phyloP scores from a whole-genome alignment of 2,113 vertebrate species.

The Tetrao urogallus region DNA sequence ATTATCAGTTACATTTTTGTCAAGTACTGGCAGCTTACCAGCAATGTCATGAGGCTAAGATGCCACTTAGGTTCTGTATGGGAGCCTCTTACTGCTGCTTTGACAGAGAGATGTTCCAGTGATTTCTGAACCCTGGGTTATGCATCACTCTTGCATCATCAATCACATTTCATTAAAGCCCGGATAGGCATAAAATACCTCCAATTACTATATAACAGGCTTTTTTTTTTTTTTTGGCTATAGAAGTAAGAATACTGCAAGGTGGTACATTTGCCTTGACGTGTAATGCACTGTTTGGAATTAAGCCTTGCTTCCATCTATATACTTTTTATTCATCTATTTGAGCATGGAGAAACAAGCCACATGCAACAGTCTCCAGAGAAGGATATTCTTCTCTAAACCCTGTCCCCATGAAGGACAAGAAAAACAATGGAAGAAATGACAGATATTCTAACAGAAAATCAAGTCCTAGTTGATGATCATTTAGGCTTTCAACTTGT shows the following conservation, averaged over 20 bases:
- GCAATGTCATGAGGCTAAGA: not conserved
- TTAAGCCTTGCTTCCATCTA: not conserved
- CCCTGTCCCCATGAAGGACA: not conserved
- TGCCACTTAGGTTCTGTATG: no score
- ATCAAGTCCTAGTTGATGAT: not conserved
- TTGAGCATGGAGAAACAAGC: not conserved
- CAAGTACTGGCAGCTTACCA: slow-evolving; percentile 2
- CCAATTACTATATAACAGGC: not conserved
- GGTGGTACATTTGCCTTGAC: not conserved
- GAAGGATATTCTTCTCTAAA: not conserved
- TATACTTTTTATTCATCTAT: not conserved
- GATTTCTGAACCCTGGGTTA: not conserved
- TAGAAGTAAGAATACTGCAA: not conserved
- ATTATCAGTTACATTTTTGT: not conserved
- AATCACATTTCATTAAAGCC: not conserved
- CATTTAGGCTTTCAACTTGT: not conserved
- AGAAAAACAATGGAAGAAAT: not conserved
- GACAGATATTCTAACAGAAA: not conserved
- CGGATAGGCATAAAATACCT: not conserved
- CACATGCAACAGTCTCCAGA: not conserved
- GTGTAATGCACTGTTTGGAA: not conserved
- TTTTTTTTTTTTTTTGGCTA: not conserved
- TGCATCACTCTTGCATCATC: not conserved
- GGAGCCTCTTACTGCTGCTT: not conserved
- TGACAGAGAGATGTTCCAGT: not conserved